These are phyloP conservation scores for Cryptophagus acutangulus DNA, from an alignment of 2,888 invertebrate genomes.

Conservation along the genomic window DNA sequence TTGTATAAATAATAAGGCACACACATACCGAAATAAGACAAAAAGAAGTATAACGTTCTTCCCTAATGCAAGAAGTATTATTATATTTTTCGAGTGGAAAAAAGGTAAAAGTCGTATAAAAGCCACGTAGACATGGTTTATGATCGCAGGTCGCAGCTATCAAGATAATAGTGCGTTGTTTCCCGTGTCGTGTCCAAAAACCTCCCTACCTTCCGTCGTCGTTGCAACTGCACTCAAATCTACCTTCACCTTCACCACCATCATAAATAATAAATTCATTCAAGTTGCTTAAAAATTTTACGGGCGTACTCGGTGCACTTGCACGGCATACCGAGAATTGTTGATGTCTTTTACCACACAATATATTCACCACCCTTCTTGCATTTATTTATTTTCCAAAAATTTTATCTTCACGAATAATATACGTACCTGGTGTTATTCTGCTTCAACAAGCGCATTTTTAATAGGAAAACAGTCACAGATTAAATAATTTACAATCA, in stretches of 20 bases:
- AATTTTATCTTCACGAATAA: no score
- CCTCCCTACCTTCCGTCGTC: constrained; percentile 23
- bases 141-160: constrained; percentile 27
- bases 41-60: no score
- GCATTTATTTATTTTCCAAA: constrained; percentile 9
- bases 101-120: no score
- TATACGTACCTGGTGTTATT: no score
- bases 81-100: no score
- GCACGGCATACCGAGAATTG: constrained; percentile 26
- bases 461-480: no score
- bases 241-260: constrained; percentile 13
- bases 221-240: constrained; percentile 18
- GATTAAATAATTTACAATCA: no score
- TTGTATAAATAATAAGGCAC: constrained; percentile 31
- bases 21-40: no score
- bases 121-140: constrained; percentile 29
- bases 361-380: neutral
- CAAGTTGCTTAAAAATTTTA: constrained; percentile 30
- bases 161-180: constrained; percentile 33
- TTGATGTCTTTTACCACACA: constrained; percentile 17
- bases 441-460: no score
- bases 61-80: no score
- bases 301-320: constrained; percentile 24
- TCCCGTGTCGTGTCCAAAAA: constrained; percentile 33
- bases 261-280: constrained; percentile 32